Evolutionary conservation across 2,888 invertebrate genomes (phyloP), one percentile per base, ranked within the genome.

Genomic region (Scrobipalpa costella): DNA sequence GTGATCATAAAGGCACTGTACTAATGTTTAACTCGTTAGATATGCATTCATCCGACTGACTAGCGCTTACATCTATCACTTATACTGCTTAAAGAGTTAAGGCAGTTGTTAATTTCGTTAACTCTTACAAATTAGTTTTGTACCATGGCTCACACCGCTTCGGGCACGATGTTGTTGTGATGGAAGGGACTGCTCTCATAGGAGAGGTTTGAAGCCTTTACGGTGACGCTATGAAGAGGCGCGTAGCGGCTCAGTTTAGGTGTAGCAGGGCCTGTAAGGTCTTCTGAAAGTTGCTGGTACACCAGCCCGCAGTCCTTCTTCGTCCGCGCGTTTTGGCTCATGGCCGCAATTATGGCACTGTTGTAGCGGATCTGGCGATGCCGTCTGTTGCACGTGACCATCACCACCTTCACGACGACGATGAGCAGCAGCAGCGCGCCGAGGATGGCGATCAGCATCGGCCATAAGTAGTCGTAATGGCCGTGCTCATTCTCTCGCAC

Each of bases 241-340:
- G 92, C 85, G 82, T 94, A 94, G 81, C 94, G 93, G 85, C 92
- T 94, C 67, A 94, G 88, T 80, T 94, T 95, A 59, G 95, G 95
- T 74, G 94, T 94, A 76, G 93, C 89, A 5, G 94, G 94, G 58
- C 94, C 94, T 11, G 93, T 92, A 70, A 95, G 93, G 71, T 96
- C 96, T 81, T 96, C 96, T 11, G 95, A 95, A 63, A 96, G 87
- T 70, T 95, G 95, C 77, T 95, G 95, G 85, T 96, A 96, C 19
- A 96, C 95, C 66, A 96, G 92, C 2, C 95, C 95, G 72, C 94
- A 94, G 80, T 95, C 94, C 76, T 94, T 95, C 89, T 94, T 95
- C 50, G 93, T 90, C 67, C 91, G 90, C 15, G 85, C 80, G 17
- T 85, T 79, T 68, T 93, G 88, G 73, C 90, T 92, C 92, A 93